Conservation (phyloP, 2,113 vertebrate genomes). For the Colaptes auratus region DNA sequence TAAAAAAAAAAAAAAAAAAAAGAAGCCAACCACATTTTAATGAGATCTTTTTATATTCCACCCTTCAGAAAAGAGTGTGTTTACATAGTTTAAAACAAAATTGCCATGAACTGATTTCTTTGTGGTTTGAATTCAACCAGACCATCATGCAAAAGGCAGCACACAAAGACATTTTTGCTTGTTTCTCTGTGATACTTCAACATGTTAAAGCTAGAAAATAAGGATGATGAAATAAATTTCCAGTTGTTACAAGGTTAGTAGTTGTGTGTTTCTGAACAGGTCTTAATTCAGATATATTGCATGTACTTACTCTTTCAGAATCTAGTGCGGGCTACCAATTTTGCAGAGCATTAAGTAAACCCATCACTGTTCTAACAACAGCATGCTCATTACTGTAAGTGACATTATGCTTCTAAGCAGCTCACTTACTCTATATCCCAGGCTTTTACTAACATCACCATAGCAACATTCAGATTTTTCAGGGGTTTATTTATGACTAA, state of each 20-base stretch:
- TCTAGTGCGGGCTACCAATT: not conserved
- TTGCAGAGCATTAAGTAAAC: conserved; percentile 11
- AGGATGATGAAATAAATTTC: not conserved
- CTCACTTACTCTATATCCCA: conserved; percentile 9
- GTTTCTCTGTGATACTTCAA: not conserved
- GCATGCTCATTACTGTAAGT: conserved; percentile 50
- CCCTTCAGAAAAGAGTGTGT: not conserved
- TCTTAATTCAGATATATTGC: not conserved
- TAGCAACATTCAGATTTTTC: conserved; percentile 67
- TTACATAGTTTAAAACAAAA: not conserved
- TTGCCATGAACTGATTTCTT: not conserved
- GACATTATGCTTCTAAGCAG: conserved; percentile 57
- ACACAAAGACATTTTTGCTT: not conserved
- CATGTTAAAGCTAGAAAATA: not conserved
- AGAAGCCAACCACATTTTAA: not conserved
- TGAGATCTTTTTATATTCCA: not conserved
- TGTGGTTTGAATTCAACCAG: not conserved
- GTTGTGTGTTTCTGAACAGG: not conserved
- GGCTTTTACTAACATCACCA: conserved; percentile 66
- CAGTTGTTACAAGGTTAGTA: not conserved
- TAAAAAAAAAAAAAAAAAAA: conserved; percentile 67
- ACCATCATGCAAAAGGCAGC: not conserved
- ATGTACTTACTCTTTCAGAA: not conserved
- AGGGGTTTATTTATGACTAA: conserved; percentile 72
- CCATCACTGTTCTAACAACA: not conserved